Base-by-base conservation (phyloP, 2,888 invertebrate species). In the Troides oblongomaculatus region DNA sequence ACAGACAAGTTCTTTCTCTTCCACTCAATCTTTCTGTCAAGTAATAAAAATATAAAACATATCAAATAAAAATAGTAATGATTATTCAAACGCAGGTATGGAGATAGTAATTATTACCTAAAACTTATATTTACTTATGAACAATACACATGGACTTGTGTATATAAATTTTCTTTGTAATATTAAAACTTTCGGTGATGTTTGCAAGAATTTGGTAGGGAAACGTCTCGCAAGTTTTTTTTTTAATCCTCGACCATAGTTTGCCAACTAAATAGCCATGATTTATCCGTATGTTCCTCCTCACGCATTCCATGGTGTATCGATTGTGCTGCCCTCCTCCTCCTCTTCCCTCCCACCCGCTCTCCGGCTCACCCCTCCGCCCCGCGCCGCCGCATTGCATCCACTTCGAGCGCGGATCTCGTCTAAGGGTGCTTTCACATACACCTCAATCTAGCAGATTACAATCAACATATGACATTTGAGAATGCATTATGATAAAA, bases 261-360 rank as follows among this genome's bases (percentile, higher is more conserved):
- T 64, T 59, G 21, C n/a, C 36, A 64, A 57, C 23, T 69, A 56
- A 66, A 65, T 21, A 25, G 62, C 62, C 17, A 66, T 66, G 62
- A 69, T 61, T 57, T n/a, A 64, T 66, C 58, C 58, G 62, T 58
- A 46, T 62, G 66, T 58, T 66, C 62, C 57, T 62, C 50, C 62
- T 62, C 62, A 65, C 69, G 66, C 56, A 53, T 85, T 86, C 89
- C 86, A 90, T 89, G 89, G 90, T 87, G 84, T 90, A 90, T 87
- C 87, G 86, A 87, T 87, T 88, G 87, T 86, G 81, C 82, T 78
- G 79, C 66, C 71, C 70, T 66, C 61, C 58, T 53, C 64, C 69
- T 65, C 72, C 70, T 74, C 73, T 61, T 72, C 72, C 76, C 76
- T 76, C 62, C n/a, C 0, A 1, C 82, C 77, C 79, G 64, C 71